Percentiles rank a stretch among this genome's conserved stretches.
Conservation (phyloP, 2,797 vertebrate species). For the Aphelocoma californica region DNA sequence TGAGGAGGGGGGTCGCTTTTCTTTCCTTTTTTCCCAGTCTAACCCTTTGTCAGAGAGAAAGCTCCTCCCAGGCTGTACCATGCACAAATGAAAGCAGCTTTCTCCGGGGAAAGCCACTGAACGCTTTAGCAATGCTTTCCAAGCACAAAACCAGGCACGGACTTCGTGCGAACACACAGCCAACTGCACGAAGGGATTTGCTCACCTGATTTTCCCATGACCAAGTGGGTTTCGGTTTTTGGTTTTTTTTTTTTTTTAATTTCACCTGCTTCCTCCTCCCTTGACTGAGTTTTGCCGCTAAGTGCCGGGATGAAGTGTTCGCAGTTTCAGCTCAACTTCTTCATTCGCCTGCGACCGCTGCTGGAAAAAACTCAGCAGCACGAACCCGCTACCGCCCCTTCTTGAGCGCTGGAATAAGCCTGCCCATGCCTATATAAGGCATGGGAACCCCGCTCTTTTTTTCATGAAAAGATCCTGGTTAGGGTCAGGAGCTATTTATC, state of each 20-base stretch:
- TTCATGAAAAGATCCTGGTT: constrained; percentile 39
- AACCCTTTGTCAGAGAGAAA: not conserved
- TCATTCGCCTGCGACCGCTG: not conserved
- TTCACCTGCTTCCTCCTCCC: not conserved
- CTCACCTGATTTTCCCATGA: constrained; percentile 73
- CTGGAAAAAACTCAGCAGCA: not conserved
- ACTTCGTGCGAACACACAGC: not conserved
- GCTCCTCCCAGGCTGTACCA: constrained; percentile 23
- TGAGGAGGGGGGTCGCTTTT: not conserved
- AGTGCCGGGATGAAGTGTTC: not conserved
- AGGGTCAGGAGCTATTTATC: constrained; percentile 54
- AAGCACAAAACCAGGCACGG: not conserved
- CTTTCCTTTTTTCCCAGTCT: not conserved
- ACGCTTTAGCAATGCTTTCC: not conserved
- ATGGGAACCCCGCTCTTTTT: not conserved
- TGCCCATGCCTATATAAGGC: constrained; percentile 72
- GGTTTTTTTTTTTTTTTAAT: not conserved
- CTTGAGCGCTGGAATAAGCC: not conserved
- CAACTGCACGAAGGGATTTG: not conserved
- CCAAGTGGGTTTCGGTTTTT: not conserved
- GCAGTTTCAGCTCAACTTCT: constrained; percentile 19
- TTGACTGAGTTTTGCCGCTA: not conserved
- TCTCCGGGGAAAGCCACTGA: not conserved
- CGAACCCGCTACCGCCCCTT: constrained; percentile 36
- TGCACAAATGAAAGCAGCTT: constrained; percentile 5